Conservation (phyloP, 1,140 invertebrate genomes). For the Platyscapa corneri region DNA sequence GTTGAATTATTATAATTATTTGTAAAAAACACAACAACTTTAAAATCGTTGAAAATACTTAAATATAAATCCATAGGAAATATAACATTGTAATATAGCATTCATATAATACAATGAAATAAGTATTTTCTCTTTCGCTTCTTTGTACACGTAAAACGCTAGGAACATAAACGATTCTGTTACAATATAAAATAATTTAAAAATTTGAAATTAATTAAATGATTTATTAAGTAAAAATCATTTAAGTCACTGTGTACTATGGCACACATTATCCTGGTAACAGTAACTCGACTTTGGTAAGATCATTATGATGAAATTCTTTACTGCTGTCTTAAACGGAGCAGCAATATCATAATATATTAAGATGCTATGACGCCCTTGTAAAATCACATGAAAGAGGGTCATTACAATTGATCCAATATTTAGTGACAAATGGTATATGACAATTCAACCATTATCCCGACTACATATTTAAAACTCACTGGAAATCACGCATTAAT, state of each 20-base stretch:
- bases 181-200: conserved; percentile 44
- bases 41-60: background rate
- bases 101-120: too few relatives aligned
- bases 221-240: conserved; percentile 40
- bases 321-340: background rate
- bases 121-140: conserved; percentile 43
- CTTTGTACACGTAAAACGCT: conserved; percentile 46
- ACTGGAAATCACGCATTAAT: conserved; percentile 12
- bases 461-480: conserved; percentile 16
- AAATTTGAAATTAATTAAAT: conserved; percentile 32
- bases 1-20: background rate
- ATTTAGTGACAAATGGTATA: conserved; percentile 20
- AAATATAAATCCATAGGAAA: background rate
- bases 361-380: background rate
- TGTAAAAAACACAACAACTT: background rate
- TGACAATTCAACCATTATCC: conserved; percentile 13
- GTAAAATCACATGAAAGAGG: background rate
- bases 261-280: conserved; percentile 50
- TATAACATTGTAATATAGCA: background rate
- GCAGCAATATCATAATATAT: background rate
- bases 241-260: conserved; percentile 52
- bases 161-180: conserved; percentile 50
- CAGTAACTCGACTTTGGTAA: conserved; percentile 54
- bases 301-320: conserved; percentile 33
- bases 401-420: background rate